Conservation (phyloP, 2,113 vertebrate genomes). For the Uropsilus gracilis region DNA sequence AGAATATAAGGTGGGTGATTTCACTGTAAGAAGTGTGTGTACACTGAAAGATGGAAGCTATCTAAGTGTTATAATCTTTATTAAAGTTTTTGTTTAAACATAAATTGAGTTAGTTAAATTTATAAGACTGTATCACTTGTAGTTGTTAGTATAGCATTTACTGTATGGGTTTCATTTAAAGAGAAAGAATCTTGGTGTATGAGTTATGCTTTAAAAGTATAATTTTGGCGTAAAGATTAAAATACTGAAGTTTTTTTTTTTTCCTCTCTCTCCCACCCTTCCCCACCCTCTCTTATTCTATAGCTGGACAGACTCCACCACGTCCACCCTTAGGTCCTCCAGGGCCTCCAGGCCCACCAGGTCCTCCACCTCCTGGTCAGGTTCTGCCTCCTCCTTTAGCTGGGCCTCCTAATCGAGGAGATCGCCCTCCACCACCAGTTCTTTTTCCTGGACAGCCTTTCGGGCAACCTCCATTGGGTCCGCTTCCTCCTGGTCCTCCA, state of each 20-base stretch:
- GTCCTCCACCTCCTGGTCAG: conserved; percentile 97
- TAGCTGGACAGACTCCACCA: conserved; percentile 96
- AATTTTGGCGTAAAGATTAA: conserved; percentile 55
- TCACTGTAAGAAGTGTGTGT: conserved; percentile 77
- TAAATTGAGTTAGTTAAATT: conserved; percentile 70
- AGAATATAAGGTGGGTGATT: conserved; percentile 83
- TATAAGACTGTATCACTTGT: conserved; percentile 53
- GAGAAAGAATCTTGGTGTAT: conserved; percentile 68
- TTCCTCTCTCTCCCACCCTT: neutral
- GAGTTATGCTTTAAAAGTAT: conserved; percentile 72
- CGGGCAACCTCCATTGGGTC: conserved; percentile 96
- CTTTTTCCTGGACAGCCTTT: conserved; percentile 97
- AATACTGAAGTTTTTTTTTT: conserved; percentile 62
- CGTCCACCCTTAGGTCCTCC: conserved; percentile 96
- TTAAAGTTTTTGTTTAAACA: conserved; percentile 62
- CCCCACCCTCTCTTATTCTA: conserved; percentile 42
- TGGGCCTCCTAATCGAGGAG: conserved; percentile 96
- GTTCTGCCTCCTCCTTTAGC: conserved; percentile 94
- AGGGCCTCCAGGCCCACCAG: conserved; percentile 95
- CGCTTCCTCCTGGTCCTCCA: conserved; percentile 96
- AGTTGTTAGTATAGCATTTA: conserved; percentile 69
- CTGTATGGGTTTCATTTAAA: conserved; percentile 68
- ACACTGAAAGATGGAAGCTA: conserved; percentile 73
- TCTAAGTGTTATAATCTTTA: conserved; percentile 66
- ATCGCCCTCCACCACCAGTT: conserved; percentile 97